Evolutionary conservation across 2,113 vertebrate genomes (phyloP).

Genomic region (Myodes glareolus): DNA sequence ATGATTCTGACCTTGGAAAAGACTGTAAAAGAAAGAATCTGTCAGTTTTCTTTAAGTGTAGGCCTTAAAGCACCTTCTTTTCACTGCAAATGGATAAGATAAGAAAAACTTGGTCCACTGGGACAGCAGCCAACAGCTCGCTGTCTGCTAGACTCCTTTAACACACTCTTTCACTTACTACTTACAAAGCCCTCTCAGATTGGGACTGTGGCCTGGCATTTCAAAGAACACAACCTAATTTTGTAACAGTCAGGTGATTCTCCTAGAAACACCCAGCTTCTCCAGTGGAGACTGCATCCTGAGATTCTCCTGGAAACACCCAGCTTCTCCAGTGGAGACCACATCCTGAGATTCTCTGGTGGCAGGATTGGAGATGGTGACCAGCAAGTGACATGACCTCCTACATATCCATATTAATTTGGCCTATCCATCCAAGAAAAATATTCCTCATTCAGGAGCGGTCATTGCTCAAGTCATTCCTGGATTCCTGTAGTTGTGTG

Average conservation of each 20-base stretch:
- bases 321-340: background rate
- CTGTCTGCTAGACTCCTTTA: background rate
- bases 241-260: background rate
- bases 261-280: no score
- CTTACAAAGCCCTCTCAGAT: background rate
- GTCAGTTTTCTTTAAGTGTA: background rate
- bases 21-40: background rate
- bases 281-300: no score
- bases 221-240: background rate
- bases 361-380: background rate
- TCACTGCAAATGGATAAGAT: background rate
- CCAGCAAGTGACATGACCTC: background rate
- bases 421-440: background rate
- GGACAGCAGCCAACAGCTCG: background rate
- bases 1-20: background rate
- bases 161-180: background rate
- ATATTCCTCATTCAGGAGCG: background rate
- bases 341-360: background rate
- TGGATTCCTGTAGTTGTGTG: background rate
- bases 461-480: background rate
- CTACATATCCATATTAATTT: background rate
- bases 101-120: background rate
- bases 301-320: background rate
- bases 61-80: background rate
- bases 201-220: background rate